Percentiles rank a stretch among this genome's conserved stretches.
phyloP scores from a whole-genome alignment of 2,113 vertebrate genomes.

The Carassius carassius region DNA sequence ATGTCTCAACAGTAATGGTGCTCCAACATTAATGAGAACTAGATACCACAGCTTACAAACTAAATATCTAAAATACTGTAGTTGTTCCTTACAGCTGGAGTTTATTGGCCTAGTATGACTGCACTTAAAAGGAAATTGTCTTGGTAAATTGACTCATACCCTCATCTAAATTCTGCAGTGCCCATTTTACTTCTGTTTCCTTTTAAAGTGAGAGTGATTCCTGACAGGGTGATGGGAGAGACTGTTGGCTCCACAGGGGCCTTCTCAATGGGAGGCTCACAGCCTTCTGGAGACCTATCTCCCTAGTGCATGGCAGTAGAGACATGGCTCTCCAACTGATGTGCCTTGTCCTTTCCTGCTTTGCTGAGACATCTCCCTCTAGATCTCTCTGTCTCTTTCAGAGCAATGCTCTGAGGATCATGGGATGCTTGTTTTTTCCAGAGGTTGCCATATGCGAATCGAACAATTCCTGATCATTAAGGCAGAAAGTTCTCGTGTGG shows the following conservation, averaged over 20 bases:
- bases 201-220: conserved; percentile 1
- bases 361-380: conserved; percentile 33
- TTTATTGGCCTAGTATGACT: not conserved
- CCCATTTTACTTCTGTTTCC: not conserved
- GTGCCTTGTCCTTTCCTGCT: conserved; percentile 3
- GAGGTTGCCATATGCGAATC: not conserved
- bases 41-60: not conserved
- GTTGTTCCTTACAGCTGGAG: not conserved
- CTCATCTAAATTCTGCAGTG: conserved; percentile 26
- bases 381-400: conserved; percentile 17
- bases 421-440: conserved; percentile 17
- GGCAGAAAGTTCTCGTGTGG: not conserved
- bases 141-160: not conserved
- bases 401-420: conserved; percentile 29
- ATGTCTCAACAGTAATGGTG: not conserved
- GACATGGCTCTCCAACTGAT: conserved; percentile 63
- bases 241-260: conserved; percentile 46
- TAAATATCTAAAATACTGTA: not conserved
- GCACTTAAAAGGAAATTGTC: conserved; percentile 16
- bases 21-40: not conserved
- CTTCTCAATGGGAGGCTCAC: not conserved
- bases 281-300: conserved; percentile 45
- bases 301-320: conserved; percentile 26
- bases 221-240: conserved; percentile 25
- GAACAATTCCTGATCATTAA: not conserved